A percentile compares a stretch with the other conserved stretches of the same genome.
phyloP scores from a whole-genome alignment of 2,888 invertebrate species.

The Athetis lepigone region DNA sequence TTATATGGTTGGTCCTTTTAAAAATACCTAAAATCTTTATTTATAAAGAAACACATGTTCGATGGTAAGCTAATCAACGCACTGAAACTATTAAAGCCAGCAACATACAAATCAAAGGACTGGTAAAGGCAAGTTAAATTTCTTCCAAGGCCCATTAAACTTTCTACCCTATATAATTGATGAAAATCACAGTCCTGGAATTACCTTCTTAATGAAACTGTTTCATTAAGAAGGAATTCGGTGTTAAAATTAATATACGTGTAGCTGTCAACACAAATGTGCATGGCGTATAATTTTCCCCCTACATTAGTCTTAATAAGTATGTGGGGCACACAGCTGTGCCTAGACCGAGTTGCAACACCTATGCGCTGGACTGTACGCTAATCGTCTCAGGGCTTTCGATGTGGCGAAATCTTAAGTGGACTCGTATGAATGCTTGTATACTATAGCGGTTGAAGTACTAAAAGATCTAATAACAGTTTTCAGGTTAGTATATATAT shows the following conservation, averaged over 20 bases:
- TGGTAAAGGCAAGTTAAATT: too few species aligned
- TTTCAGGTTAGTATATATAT: too few species aligned
- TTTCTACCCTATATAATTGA: too few species aligned
- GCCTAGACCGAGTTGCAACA: slow-evolving; percentile 39
- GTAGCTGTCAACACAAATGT: background rate
- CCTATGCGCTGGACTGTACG: slow-evolving; percentile 37
- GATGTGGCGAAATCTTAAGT: slow-evolving; percentile 34
- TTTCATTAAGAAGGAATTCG: background rate
- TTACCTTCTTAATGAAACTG: too few species aligned
- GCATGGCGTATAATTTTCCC: slow-evolving; percentile 13
- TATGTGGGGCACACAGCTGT: slow-evolving; percentile 50
- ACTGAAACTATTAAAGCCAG: too few species aligned
- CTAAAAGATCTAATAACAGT: background rate
- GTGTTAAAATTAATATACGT: background rate
- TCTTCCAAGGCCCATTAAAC: too few species aligned
- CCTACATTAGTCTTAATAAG: slow-evolving; percentile 27
- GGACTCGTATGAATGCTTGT: slow-evolving; percentile 6
- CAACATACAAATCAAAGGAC: too few species aligned
- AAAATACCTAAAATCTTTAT: too few species aligned
- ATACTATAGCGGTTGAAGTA: background rate
- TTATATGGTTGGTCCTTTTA: too few species aligned
- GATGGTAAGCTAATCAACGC: too few species aligned
- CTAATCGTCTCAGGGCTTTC: slow-evolving; percentile 37
- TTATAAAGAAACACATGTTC: too few species aligned
- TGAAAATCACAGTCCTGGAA: too few species aligned